These are phyloP conservation scores for Parasteatoda tepidariorum DNA, from an alignment of 1,140 invertebrate species.

Conservation along the genomic window DNA sequence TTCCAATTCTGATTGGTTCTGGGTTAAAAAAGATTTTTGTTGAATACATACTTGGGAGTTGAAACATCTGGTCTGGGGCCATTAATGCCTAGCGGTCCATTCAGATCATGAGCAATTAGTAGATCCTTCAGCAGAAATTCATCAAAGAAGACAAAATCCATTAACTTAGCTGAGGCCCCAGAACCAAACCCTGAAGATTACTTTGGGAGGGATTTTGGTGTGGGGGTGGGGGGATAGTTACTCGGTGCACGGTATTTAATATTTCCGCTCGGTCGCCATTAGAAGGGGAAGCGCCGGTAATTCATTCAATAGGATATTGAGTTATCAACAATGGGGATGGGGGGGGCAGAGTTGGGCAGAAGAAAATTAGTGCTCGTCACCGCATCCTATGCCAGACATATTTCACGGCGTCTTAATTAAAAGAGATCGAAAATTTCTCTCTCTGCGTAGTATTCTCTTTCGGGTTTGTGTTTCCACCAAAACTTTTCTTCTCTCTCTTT, in stretches of 20 bases:
- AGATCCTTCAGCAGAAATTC: slow-evolving; percentile 60
- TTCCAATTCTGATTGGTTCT: slow-evolving; percentile 47
- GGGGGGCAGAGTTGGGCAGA: slow-evolving; percentile 25
- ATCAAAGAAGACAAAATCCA: slow-evolving; percentile 62
- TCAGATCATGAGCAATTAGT: slow-evolving; percentile 61
- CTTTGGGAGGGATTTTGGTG: slow-evolving; percentile 40
- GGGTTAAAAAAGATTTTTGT: slow-evolving; percentile 53
- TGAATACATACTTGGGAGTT: slow-evolving; percentile 54
- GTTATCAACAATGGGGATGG: slow-evolving; percentile 58
- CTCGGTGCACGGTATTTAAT: slow-evolving; percentile 58
- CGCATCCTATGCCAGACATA: slow-evolving; percentile 56
- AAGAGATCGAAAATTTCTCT: slow-evolving; percentile 60
- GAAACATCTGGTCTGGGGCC: slow-evolving; percentile 54
- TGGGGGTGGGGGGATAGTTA: slow-evolving; percentile 29
- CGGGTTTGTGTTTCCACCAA: neutral
- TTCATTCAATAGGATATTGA: slow-evolving; percentile 61
- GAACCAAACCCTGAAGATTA: slow-evolving; percentile 39
- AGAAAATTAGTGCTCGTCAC: slow-evolving; percentile 55
- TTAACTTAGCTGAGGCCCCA: slow-evolving; percentile 47
- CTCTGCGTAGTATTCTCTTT: neutral
- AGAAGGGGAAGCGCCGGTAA: slow-evolving; percentile 48
- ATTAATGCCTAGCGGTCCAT: slow-evolving; percentile 58
- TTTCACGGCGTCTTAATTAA: slow-evolving; percentile 61
- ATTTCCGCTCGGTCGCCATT: slow-evolving; percentile 59
- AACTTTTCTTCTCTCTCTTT: slow-evolving; percentile 25